Conservation (phyloP, 2,797 vertebrate genomes). For the Todus mexicanus region DNA sequence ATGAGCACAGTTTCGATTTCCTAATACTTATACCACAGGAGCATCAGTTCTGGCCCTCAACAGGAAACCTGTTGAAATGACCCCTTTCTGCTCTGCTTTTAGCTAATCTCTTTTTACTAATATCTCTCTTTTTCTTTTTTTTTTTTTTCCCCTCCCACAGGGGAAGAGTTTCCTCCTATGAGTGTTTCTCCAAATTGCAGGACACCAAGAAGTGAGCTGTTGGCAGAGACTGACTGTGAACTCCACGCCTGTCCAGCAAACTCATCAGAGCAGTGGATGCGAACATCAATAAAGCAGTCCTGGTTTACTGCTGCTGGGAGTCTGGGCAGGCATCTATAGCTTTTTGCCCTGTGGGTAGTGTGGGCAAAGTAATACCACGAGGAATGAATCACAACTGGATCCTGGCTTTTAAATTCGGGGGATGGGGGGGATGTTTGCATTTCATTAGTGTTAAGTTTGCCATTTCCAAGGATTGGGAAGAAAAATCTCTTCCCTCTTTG, state of each 20-base stretch:
- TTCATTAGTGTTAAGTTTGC: conserved; percentile 9
- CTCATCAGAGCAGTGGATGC: background rate
- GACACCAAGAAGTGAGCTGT: background rate
- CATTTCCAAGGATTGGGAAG: background rate
- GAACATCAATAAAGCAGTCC: background rate
- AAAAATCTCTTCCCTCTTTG: background rate
- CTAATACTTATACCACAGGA: background rate
- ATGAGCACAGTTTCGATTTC: background rate
- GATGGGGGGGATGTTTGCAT: background rate
- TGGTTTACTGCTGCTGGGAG: background rate
- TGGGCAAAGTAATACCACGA: background rate
- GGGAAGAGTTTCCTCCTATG: background rate
- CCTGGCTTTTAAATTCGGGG: background rate
- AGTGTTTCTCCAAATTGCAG: background rate
- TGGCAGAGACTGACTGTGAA: background rate
- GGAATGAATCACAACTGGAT: background rate
- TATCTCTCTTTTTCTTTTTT: no score
- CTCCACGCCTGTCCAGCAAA: background rate
- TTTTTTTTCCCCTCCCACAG: background rate
- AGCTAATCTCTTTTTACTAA: background rate
- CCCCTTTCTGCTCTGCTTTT: background rate
- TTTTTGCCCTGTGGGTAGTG: background rate
- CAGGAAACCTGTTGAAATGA: background rate
- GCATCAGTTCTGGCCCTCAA: background rate
- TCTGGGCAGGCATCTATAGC: background rate